These are phyloP conservation scores for Pseudopleuronectes americanus DNA, from an alignment of 2,797 vertebrate species.

Conservation along the genomic window DNA sequence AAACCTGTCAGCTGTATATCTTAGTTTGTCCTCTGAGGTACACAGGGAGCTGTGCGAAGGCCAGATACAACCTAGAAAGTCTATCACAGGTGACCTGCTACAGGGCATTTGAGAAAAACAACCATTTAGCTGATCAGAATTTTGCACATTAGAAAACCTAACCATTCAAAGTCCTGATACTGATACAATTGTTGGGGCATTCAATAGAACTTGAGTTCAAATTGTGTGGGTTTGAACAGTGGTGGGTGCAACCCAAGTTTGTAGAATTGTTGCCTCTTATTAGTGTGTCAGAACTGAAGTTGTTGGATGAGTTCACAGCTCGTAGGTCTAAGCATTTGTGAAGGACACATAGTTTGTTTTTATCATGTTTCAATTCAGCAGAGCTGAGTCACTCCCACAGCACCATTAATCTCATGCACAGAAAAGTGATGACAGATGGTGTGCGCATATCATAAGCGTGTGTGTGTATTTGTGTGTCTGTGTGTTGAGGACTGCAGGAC, in stretches of 20 bases:
- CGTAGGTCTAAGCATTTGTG: conserved; percentile 64
- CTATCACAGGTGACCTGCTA: too few species aligned
- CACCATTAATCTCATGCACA: conserved; percentile 63
- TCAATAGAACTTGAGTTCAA: background rate
- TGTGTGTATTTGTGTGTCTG: conserved; percentile 51
- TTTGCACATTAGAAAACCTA: too few species aligned
- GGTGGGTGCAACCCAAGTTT: background rate
- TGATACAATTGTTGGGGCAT: too few species aligned
- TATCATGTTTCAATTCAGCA: conserved; percentile 62
- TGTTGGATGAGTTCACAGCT: conserved; percentile 50
- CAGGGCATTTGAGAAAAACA: too few species aligned
- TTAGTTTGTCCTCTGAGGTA: too few species aligned
- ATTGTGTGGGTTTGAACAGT: background rate
- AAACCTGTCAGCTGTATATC: background rate
- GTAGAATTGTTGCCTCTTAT: background rate
- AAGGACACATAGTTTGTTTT: conserved; percentile 18
- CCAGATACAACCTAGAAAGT: too few species aligned
- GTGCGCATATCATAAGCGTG: conserved; percentile 26
- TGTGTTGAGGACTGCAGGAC: conserved; percentile 64
- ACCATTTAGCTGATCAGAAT: too few species aligned
- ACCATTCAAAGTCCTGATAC: too few species aligned
- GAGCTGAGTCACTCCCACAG: conserved; percentile 67
- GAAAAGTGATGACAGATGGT: conserved; percentile 53
- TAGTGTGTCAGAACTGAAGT: conserved; percentile 30
- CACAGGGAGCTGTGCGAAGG: too few species aligned